Percentiles rank a stretch among this genome's conserved stretches.
These are phyloP conservation scores for Siniperca obscura DNA, from an alignment of 2,797 vertebrate genomes.

Conservation along the genomic window DNA sequence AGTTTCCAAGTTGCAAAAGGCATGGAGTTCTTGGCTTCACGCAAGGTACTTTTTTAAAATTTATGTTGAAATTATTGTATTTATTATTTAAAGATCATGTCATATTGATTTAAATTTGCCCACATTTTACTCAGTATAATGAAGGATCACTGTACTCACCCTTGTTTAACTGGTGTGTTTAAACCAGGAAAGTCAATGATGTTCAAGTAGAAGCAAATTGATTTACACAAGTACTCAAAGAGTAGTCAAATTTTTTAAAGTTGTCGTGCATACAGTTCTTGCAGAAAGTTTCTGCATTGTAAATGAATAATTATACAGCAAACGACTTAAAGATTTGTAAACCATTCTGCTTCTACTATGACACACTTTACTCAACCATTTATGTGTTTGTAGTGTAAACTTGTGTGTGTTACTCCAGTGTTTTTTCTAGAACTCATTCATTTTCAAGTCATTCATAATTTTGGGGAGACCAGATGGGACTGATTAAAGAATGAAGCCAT, in stretches of 20 bases:
- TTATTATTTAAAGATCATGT: constrained; percentile 1
- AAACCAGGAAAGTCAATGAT: constrained; percentile 12
- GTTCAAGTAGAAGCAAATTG: not conserved
- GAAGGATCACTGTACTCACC: not conserved
- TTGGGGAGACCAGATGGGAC: constrained; percentile 65
- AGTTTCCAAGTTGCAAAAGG: constrained; percentile 97
- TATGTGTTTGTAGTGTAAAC: constrained; percentile 17
- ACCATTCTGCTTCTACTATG: not conserved
- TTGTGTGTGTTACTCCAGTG: not conserved
- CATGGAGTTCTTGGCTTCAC: constrained; percentile 96
- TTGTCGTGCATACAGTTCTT: not conserved
- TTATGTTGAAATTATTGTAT: not conserved
- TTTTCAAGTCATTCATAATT: constrained; percentile 68
- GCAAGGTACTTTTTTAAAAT: constrained; percentile 87
- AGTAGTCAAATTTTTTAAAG: not conserved
- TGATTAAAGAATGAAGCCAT: constrained; percentile 71
- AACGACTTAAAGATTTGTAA: not conserved
- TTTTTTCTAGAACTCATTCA: constrained; percentile 38
- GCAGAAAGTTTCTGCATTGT: not conserved
- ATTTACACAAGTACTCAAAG: not conserved
- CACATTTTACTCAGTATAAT: not conserved
- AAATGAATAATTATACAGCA: not conserved
- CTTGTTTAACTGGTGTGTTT: constrained; percentile 11
- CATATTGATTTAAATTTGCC: constrained; percentile 18
- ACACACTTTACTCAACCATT: not conserved